These are phyloP conservation scores for Megaptera novaeangliae DNA, from an alignment of 2,113 vertebrate genomes.

Conservation along the genomic window DNA sequence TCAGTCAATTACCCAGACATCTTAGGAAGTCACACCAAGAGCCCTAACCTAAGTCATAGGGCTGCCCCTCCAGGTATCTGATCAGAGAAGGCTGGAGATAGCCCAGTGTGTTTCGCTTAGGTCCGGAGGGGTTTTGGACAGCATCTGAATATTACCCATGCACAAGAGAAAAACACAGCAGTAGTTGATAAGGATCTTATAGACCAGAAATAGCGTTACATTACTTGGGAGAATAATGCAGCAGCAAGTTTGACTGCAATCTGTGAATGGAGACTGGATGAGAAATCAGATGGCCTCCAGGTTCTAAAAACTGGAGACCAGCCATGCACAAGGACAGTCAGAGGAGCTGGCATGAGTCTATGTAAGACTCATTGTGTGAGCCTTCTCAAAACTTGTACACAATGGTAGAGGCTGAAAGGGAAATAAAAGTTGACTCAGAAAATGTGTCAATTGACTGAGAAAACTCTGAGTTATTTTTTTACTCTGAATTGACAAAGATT, in stretches of 20 bases:
- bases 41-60: background rate
- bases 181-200: background rate
- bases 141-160: background rate
- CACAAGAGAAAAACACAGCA: background rate
- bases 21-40: background rate
- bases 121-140: background rate
- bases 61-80: background rate
- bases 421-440: background rate
- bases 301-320: background rate
- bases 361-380: background rate
- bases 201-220: background rate
- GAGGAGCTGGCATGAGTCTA: background rate
- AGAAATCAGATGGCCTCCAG: background rate
- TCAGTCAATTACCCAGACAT: background rate
- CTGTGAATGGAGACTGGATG: background rate
- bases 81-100: background rate
- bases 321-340: background rate
- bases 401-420: background rate
- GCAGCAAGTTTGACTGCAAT: background rate
- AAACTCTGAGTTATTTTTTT: background rate
- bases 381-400: background rate
- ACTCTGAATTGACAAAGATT: background rate
- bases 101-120: background rate
- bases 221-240: background rate
- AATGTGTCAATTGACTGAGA: background rate